Base-by-base conservation (phyloP, 2,113 vertebrate species). In the Nesogale talazaci region DNA sequence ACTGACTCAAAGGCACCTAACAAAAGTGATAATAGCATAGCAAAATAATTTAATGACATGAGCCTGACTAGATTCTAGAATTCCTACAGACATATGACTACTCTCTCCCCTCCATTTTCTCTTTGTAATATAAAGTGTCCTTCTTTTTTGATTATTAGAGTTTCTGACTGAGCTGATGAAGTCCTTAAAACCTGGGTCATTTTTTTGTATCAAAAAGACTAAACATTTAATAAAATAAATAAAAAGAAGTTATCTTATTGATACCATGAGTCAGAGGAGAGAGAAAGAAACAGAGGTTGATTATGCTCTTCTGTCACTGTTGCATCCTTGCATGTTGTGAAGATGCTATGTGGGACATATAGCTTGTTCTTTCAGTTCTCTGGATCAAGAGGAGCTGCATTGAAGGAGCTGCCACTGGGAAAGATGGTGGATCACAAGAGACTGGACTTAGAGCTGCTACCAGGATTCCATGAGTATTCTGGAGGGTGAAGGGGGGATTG, bases 171-270 rank as follows among this genome's bases (percentile, higher is more conserved):
- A 82, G 17, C 34, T 34, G 67, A 36, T 72, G 56, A 79, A 42
- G 75, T 86, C 67, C 46, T 90, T 42, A 86, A 16, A 81, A 75
- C 25, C 46, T 69, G 10, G 12, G 15, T 59, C 57, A 31, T 82
- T 59, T 6, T 6, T 72, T 80, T 38, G n/a, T 65, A 22, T 40
- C 10, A 34, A 74, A 93, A 93, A 74, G n/a, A 63, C 79, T 85
- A 83, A 77, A 77, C 31, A 29, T 85, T 80, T 40, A 89, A 63
- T 52, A 52, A 56, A 89, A 63, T 52, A 52, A 52, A 52, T 52
- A 52, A 84, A 74, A 79, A 38, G 79, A 74, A 65, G 65, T 31
- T 86, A 34, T 29, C n/a, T 79, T 72, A 15, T 89, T 89, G 79
- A 85, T 61, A 79, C 14, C 56, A 56, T 34, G 57, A 69, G 16